A percentile compares a stretch with the other conserved stretches of the same genome.
Conservation (phyloP, 2,113 vertebrate species). For the Ailurus styani region DNA sequence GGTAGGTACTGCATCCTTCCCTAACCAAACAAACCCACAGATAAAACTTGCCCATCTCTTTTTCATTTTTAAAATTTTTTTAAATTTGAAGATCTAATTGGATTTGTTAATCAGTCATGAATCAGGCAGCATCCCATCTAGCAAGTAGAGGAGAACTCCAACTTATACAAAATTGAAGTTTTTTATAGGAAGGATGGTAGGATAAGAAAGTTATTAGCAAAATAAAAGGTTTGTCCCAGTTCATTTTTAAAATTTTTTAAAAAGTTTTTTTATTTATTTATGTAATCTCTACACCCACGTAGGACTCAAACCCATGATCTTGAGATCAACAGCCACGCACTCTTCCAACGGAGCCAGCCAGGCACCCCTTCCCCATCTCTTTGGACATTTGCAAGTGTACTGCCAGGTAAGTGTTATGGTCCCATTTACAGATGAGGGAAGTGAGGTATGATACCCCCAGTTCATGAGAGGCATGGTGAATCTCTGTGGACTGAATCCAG, state of each 20-base stretch:
- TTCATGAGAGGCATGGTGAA: not conserved
- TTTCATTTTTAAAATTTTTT: not conserved
- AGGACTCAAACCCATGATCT: not conserved
- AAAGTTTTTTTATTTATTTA: not conserved
- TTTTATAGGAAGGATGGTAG: too few species aligned
- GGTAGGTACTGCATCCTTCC: not conserved
- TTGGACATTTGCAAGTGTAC: too few species aligned
- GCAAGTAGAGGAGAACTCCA: too few species aligned
- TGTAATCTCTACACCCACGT: not conserved
- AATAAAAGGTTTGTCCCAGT: too few species aligned
- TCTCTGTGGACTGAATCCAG: not conserved
- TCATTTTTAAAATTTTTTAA: not conserved
- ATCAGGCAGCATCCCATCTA: too few species aligned
- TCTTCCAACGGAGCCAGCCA: not conserved
- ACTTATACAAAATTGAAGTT: too few species aligned
- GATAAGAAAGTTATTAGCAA: too few species aligned
- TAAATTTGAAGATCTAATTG: too few species aligned
- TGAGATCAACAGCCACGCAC: not conserved
- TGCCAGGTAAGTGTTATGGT: not conserved
- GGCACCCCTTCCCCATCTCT: not conserved
- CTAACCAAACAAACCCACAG: rapidly evolving
- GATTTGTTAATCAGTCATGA: too few species aligned
- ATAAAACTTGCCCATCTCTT: not conserved
- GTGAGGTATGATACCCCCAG: not conserved
- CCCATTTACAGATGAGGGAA: not conserved